These are phyloP conservation scores for Sphaerophoria taeniata DNA, from an alignment of 2,888 invertebrate species.

Conservation along the genomic window DNA sequence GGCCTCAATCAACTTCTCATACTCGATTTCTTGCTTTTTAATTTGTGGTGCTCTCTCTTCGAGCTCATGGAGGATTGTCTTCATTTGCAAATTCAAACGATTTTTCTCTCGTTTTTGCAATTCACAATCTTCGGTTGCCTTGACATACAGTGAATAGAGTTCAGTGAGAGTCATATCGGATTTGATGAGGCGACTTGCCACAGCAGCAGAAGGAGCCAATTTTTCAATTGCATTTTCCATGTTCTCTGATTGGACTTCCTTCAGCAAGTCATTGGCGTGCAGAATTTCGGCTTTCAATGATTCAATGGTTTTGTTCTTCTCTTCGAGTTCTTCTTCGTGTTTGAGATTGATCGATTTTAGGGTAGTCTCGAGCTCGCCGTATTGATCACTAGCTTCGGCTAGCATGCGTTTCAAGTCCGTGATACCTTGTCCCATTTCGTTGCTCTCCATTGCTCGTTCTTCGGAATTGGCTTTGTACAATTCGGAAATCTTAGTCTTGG, in stretches of 20 bases:
- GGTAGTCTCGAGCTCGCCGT: constrained; percentile 90
- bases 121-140: constrained; percentile 89
- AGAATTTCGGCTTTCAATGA: constrained; percentile 90
- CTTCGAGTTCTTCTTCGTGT: constrained; percentile 87
- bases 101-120: constrained; percentile 92
- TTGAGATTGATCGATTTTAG: constrained; percentile 86
- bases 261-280: constrained; percentile 92
- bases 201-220: constrained; percentile 94
- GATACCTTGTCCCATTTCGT: constrained; percentile 90
- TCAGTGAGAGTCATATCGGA: constrained; percentile 96
- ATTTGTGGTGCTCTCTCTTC: constrained; percentile 94
- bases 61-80: constrained; percentile 92
- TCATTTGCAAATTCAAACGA: constrained; percentile 90
- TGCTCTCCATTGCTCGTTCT: constrained; percentile 90
- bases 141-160: constrained; percentile 94
- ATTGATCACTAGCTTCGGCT: constrained; percentile 91
- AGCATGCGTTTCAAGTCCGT: constrained; percentile 89
- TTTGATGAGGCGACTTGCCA: constrained; percentile 92
- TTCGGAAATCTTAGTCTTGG: constrained; percentile 92
- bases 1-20: constrained; percentile 89
- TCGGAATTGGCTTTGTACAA: constrained; percentile 92
- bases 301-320: constrained; percentile 88
- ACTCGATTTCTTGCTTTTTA: constrained; percentile 92
- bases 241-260: constrained; percentile 88
- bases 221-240: constrained; percentile 90